Evolutionary conservation across 2,113 vertebrate species (phyloP), one percentile per base, ranked within the genome.

Genomic region (Psettodes erumei): DNA sequence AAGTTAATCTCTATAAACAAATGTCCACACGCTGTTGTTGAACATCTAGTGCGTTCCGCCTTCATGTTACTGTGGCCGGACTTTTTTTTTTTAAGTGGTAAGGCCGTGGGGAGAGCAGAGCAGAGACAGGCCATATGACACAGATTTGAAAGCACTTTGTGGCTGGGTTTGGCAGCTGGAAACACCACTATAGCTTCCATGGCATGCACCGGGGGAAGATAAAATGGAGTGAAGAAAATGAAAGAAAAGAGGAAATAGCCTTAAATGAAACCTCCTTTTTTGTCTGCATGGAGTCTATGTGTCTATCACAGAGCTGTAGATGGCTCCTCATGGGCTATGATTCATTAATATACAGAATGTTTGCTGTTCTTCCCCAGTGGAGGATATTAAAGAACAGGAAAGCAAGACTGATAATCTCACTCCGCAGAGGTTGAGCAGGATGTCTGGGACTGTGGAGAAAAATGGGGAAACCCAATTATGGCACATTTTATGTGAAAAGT

Each of bases 71-170:
- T 27, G 61, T 2, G n/a, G 60, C 48, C 21, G 16, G 51, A 43
- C 16, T 64, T 40, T 82, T 71, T 78, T 64, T 40, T 82, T 71
- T 78, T 21, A 74, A 73, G 79, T 70, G 65, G 75, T 32, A 27
- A 83, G 40, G 33, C 71, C 30, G 1, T 16, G 42, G 45, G 66
- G 70, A 69, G 60, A 72, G 72, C 50, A 59, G 32, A 80, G 71
- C 40, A 53, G 53, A 77, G 72, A 68, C 47, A 9, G 48, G 69
- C 79, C 83, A 85, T 80, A 67, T 88, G 83, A 88, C 81, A 86
- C 32, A 73, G 71, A 89, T 92, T 81, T 85, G 38, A 89, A 89
- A 85, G 80, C 82, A 84, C 69, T 89, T 77, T 85, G 86, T 62
- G 83, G 79, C 48, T 33, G 7, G 54, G 42, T 82, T 79, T 83